These are phyloP conservation scores for Denticeps clupeoides DNA, from an alignment of 2,797 vertebrate species.

Conservation along the genomic window DNA sequence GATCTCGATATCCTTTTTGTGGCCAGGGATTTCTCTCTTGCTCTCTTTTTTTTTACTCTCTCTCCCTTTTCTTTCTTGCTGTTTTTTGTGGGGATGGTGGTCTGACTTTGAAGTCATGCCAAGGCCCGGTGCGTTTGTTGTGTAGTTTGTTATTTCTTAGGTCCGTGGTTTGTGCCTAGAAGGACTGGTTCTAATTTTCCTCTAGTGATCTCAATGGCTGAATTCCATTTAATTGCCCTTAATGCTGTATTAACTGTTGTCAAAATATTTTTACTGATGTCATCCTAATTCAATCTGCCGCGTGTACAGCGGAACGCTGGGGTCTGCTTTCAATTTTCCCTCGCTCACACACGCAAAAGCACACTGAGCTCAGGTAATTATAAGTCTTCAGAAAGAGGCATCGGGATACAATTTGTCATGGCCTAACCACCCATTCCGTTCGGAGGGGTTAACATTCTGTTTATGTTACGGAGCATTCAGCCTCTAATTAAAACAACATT, in stretches of 20 bases:
- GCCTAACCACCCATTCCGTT: slow-evolving; percentile 77
- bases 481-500: slow-evolving; percentile 99
- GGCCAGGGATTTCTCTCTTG: slow-evolving; percentile 34
- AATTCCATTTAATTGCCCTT: slow-evolving; percentile 57
- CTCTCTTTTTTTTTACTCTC: slow-evolving; percentile 18
- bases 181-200: slow-evolving; percentile 55
- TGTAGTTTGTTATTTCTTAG: slow-evolving; percentile 42
- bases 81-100: slow-evolving; percentile 27
- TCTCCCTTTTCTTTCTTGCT: neutral
- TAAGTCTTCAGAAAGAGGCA: slow-evolving; percentile 53
- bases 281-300: slow-evolving; percentile 45
- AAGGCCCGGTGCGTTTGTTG: slow-evolving; percentile 38
- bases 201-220: slow-evolving; percentile 48
- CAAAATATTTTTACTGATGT: slow-evolving; percentile 64
- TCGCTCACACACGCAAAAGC: slow-evolving; percentile 11
- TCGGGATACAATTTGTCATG: slow-evolving; percentile 73
- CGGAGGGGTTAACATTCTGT: slow-evolving; percentile 99
- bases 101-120: slow-evolving; percentile 51
- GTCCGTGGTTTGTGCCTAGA: slow-evolving; percentile 33
- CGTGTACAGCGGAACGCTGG: slow-evolving; percentile 31
- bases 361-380: slow-evolving; percentile 60
- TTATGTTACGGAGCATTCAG: slow-evolving; percentile 99
- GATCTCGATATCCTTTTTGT: slow-evolving; percentile 38
- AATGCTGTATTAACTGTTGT: slow-evolving; percentile 60
- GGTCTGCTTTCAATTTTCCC: slow-evolving; percentile 54